Conservation (phyloP, 2,113 vertebrate species). For the Bombycilla garrulus region DNA sequence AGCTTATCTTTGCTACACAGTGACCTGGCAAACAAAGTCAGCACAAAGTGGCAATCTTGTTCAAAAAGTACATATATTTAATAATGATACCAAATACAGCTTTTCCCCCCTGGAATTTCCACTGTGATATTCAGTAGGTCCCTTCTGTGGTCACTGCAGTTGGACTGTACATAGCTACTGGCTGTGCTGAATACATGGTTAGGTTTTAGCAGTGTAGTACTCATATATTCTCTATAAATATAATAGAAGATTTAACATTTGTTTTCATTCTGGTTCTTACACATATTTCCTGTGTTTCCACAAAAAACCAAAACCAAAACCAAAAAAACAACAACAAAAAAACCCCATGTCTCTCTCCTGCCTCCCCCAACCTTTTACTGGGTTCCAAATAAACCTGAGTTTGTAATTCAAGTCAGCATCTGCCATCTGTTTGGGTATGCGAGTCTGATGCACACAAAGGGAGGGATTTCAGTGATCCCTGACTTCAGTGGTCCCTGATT, state of each 20-base stretch:
- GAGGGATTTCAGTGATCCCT: neutral
- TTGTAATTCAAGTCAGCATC: conserved; percentile 46
- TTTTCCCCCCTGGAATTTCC: neutral
- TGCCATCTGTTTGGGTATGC: neutral
- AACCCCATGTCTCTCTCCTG: neutral
- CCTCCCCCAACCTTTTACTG: conserved; percentile 17
- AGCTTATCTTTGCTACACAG: neutral
- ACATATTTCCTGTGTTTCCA: conserved; percentile 49
- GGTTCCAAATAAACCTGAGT: conserved; percentile 61
- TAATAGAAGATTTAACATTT: conserved; percentile 53
- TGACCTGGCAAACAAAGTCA: conserved; percentile 52
- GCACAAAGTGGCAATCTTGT: conserved; percentile 54
- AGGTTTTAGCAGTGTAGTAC: conserved; percentile 28
- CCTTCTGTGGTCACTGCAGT: neutral
- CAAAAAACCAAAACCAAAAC: neutral
- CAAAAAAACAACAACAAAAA: neutral
- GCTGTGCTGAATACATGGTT: conserved; percentile 1
- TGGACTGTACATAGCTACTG: conserved; percentile 29
- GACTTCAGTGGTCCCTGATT: neutral
- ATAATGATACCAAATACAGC: conserved; percentile 58
- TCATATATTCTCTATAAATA: conserved; percentile 67
- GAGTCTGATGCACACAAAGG: neutral
- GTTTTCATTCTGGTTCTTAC: conserved; percentile 44
- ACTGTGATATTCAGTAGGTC: neutral
- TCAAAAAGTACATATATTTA: conserved; percentile 69